A percentile compares a stretch with the other conserved stretches of the same genome.
phyloP scores from a whole-genome alignment of 2,888 invertebrate genomes.

The Vesta saturnalis region DNA sequence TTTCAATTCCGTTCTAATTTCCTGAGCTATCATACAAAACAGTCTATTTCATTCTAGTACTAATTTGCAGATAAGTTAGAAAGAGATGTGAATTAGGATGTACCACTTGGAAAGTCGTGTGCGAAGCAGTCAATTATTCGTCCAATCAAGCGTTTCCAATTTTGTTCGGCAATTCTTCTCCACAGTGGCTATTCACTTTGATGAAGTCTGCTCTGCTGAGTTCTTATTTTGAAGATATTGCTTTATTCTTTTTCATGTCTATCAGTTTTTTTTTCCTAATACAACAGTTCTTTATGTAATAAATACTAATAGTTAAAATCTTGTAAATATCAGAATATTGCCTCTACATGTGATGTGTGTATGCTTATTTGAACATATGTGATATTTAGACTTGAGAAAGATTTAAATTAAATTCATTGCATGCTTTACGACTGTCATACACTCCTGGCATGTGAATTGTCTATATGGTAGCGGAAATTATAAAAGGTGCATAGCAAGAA shows the following conservation, averaged over 20 bases:
- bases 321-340: no score
- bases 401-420: no score
- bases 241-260: conserved; percentile 32
- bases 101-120: conserved; percentile 50
- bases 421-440: no score
- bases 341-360: no score
- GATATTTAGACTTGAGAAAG: no score
- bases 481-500: no score
- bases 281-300: no score
- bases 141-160: conserved; percentile 55
- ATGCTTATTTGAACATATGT: no score
- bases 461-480: no score
- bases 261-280: conserved; percentile 19
- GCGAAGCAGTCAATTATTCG: conserved; percentile 54
- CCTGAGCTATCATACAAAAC: conserved; percentile 30
- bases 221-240: conserved; percentile 39
- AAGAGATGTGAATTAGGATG: conserved; percentile 35
- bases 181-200: conserved; percentile 39
- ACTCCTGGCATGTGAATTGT: no score
- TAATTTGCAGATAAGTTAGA: conserved; percentile 29
- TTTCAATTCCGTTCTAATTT: conserved; percentile 39
- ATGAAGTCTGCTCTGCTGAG: conserved; percentile 39
- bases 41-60: conserved; percentile 24
- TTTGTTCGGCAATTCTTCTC: conserved; percentile 46
- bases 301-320: no score